Evolutionary conservation across 1,140 invertebrate species (phyloP), one percentile per base, ranked within the genome.

Genomic region (Philotrypesis tridentata): DNA sequence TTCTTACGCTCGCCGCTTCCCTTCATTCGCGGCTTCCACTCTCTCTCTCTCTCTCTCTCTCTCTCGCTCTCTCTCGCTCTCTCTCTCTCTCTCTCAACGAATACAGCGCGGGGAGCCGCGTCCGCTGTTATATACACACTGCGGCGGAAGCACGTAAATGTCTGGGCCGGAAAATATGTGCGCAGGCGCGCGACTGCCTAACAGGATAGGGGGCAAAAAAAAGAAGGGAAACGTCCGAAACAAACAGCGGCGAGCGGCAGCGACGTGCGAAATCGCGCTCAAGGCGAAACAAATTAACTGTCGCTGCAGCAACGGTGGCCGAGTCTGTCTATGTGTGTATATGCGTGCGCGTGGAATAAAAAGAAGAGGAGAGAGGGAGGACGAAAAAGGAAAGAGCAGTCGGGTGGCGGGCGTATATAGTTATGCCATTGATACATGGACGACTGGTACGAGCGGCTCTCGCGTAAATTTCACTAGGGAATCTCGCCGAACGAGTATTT

Each of bases 221-320:
- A 40, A 40, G 12, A 40, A 29, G 8, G 31, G 37, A 70, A 70
- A 9, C 21, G 31, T n/a, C 67, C 67, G 21, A 21, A 70, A 37
- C 31, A 70, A 70, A 37, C 43, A 33, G 11, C 21, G 63, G 60
- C 61, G 73, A n/a, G 73, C 74, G 43, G 63, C 23, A 37, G 33
- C 12, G 29, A 65, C 75, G 31, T 14, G 73, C 25, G 7, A n/a
- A 65, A 55, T 77, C 27, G 9, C 21, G 21, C 55, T 61, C 55
- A 63, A 75, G 73, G 73, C 29, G 74, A 65, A 77, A 77, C 74
- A 77, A 77, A 77, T 77, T 77, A 77, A 77, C 74, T 60, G 43
- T 40, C 33, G 33, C 25, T 67, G 48, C 48, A 55, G 48, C 9
- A n/a, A n/a, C n/a, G n/a, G n/a, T n/a, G n/a, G n/a, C 40, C 40